Evolutionary conservation across 2,797 vertebrate genomes (phyloP).

Genomic region (Hyperoplus immaculatus): DNA sequence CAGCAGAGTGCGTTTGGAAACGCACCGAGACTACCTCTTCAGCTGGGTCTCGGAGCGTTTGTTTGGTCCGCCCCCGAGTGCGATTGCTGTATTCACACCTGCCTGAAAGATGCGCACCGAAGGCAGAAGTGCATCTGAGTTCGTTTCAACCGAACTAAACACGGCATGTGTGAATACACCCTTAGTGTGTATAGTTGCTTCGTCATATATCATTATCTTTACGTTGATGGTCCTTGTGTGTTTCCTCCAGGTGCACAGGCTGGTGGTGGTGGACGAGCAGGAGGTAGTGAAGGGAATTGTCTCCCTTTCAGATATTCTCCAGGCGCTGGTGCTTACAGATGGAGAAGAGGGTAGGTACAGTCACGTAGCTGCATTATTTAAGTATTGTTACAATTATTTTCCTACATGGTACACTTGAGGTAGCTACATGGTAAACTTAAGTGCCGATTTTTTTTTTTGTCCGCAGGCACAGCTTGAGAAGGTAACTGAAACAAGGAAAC

Average conservation of each 20-base stretch:
- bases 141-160: too few species aligned
- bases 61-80: too few species aligned
- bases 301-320: slow-evolving; percentile 96
- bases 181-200: background rate
- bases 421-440: background rate
- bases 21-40: too few species aligned
- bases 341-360: slow-evolving; percentile 80
- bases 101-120: too few species aligned
- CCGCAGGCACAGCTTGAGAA: slow-evolving; percentile 74
- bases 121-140: too few species aligned
- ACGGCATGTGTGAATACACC: too few species aligned
- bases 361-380: background rate
- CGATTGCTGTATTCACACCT: too few species aligned
- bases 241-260: slow-evolving; percentile 91
- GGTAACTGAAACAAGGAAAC: background rate
- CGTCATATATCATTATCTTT: background rate
- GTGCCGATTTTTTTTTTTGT: slow-evolving; percentile 25
- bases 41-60: too few species aligned
- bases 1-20: too few species aligned
- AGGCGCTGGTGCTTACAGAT: slow-evolving; percentile 92
- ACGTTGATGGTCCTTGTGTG: background rate
- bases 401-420: background rate
- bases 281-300: slow-evolving; percentile 96
- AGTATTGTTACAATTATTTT: background rate
- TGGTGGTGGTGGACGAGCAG: slow-evolving; percentile 95